Conservation (phyloP, 2,888 invertebrate species). For the Eretmocerus hayati region DNA sequence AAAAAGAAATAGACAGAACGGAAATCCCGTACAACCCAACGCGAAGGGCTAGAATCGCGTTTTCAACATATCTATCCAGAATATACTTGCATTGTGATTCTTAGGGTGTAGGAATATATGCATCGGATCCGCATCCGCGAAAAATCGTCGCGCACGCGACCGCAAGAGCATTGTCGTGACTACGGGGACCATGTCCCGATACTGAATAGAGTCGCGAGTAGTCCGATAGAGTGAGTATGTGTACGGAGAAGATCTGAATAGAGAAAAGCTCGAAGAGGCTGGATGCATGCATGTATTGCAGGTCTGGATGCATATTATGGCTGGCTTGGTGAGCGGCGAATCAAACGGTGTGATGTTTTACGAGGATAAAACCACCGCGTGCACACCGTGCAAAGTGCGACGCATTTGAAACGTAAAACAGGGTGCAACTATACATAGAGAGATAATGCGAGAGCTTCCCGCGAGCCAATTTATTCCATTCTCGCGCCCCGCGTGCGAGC, state of each 20-base stretch:
- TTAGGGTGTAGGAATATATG: no score
- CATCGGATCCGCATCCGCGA: no score
- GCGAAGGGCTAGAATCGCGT: no score
- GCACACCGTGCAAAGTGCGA: constrained; percentile 17
- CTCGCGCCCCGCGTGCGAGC: background rate
- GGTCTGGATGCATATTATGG: constrained; percentile 10
- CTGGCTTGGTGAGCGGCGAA: background rate
- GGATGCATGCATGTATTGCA: background rate
- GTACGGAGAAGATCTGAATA: background rate
- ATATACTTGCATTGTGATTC: no score
- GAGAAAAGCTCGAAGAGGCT: background rate
- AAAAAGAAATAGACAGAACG: no score
- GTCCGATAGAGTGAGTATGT: background rate
- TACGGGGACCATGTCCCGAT: no score
- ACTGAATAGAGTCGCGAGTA: background rate
- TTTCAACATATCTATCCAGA: no score
- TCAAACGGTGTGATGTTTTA: constrained; percentile 13
- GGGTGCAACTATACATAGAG: constrained; percentile 28
- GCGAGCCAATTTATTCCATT: constrained; percentile 12
- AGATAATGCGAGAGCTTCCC: constrained; percentile 24
- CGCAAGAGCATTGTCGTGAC: no score
- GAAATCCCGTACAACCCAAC: no score
- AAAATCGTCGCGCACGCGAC: no score
- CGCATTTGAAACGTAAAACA: constrained; percentile 26
- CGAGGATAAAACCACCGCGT: constrained; percentile 18